Evolutionary conservation across 1,140 invertebrate species (phyloP).

Genomic region (Dryas iulia): DNA sequence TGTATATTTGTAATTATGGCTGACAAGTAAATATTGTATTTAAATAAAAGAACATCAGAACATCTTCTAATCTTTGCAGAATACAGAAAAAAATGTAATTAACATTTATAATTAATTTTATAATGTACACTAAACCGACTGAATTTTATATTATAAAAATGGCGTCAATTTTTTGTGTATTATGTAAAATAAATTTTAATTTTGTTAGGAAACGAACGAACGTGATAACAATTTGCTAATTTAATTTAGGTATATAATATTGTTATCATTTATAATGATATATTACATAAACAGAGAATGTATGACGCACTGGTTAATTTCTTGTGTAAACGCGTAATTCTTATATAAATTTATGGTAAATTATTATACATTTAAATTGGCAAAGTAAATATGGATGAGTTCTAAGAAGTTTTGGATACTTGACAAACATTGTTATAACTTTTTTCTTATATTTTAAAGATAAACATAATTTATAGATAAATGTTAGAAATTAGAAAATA

Average conservation of each 20-base stretch:
- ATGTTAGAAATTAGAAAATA: too few relatives aligned
- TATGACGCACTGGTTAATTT: background rate
- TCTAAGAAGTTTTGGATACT: too few relatives aligned
- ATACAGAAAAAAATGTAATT: background rate
- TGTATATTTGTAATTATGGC: too few relatives aligned
- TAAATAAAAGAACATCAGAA: background rate
- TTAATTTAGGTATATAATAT: too few relatives aligned
- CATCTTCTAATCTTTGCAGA: background rate
- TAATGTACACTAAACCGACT: background rate
- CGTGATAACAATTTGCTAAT: slow-evolving; percentile 2
- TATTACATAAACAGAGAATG: background rate
- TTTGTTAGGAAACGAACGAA: background rate
- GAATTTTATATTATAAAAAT: background rate
- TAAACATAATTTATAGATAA: too few relatives aligned
- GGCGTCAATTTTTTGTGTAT: background rate
- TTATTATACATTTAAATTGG: too few relatives aligned
- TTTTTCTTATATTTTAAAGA: too few relatives aligned
- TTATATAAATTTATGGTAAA: too few relatives aligned
- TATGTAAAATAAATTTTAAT: background rate
- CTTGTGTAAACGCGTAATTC: slow-evolving; percentile 2
- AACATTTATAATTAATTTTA: background rate
- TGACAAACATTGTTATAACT: too few relatives aligned
- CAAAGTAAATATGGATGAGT: too few relatives aligned
- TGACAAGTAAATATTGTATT: background rate
- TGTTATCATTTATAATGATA: background rate